phyloP scores from a whole-genome alignment of 2,888 invertebrate species.

The Cabera pusaria region DNA sequence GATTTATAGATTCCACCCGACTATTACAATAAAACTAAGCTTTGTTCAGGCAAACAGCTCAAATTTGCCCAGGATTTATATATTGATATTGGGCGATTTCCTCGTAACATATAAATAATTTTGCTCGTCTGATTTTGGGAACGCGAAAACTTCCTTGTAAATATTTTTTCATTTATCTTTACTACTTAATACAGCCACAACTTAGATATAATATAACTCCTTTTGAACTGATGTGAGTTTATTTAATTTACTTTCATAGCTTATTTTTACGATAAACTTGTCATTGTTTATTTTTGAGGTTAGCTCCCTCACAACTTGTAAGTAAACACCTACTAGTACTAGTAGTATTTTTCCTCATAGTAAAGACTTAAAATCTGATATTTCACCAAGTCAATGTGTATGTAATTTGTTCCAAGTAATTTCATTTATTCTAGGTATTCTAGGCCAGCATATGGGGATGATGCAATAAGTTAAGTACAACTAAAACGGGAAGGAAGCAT shows the following conservation, averaged over 20 bases:
- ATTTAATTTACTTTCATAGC: conserved; percentile 5
- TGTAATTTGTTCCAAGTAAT: no score
- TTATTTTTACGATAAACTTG: conserved; percentile 7
- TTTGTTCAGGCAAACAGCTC: neutral
- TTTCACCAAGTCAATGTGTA: conserved; percentile 1
- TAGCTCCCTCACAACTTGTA: conserved; percentile 2
- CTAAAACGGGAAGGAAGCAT: no score
- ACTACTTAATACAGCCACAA: no score
- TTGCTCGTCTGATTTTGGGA: conserved; percentile 14
- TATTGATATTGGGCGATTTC: conserved; percentile 13
- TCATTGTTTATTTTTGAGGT: conserved; percentile 13
- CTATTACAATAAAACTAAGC: neutral
- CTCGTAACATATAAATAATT: conserved; percentile 14
- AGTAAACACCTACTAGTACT: neutral
- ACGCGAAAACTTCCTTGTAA: conserved; percentile 15
- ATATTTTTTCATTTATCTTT: conserved; percentile 3
- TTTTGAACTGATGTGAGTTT: neutral
- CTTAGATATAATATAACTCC: no score
- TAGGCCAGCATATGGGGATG: no score
- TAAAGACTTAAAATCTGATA: conserved; percentile 1
- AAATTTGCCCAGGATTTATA: conserved; percentile 16
- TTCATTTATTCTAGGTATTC: no score
- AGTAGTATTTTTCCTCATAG: conserved; percentile 1
- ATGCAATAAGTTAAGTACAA: no score
- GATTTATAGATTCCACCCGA: neutral